phyloP scores from a whole-genome alignment of 2,888 invertebrate genomes.

The Diloba caeruleocephala region DNA sequence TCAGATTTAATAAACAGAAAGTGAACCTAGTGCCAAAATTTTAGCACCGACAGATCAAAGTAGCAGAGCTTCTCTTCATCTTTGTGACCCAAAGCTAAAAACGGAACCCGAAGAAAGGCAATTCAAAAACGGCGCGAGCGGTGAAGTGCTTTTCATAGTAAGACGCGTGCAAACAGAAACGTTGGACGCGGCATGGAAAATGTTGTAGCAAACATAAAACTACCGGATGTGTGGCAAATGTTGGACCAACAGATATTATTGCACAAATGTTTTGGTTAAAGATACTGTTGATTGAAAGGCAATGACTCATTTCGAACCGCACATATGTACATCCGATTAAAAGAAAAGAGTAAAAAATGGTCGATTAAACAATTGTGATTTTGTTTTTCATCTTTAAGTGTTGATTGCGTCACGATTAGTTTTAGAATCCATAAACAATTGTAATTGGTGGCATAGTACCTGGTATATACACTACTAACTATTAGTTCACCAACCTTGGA shows the following conservation, averaged over 20 bases:
- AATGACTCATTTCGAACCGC: neutral
- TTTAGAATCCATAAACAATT: too few relatives aligned
- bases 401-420: too few relatives aligned
- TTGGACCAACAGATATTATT: slow-evolving; percentile 4
- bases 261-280: neutral
- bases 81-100: slow-evolving; percentile 1
- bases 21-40: too few relatives aligned
- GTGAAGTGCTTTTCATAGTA: slow-evolving; percentile 12
- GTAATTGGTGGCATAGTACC: too few relatives aligned
- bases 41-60: neutral
- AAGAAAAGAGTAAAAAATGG: too few relatives aligned
- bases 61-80: neutral
- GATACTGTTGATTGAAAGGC: neutral
- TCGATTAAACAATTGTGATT: too few relatives aligned
- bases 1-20: too few relatives aligned
- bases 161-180: slow-evolving; percentile 7
- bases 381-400: too few relatives aligned
- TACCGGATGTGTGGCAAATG: slow-evolving; percentile 27
- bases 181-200: neutral
- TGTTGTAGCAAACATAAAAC: slow-evolving; percentile 9
- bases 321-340: too few relatives aligned
- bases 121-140: neutral
- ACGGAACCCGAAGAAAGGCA: slow-evolving; percentile 14
- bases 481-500: neutral
- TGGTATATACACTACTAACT: neutral